Evolutionary conservation across 1,140 invertebrate genomes (phyloP).

Genomic region (Drosophila nigromelanica): DNA sequence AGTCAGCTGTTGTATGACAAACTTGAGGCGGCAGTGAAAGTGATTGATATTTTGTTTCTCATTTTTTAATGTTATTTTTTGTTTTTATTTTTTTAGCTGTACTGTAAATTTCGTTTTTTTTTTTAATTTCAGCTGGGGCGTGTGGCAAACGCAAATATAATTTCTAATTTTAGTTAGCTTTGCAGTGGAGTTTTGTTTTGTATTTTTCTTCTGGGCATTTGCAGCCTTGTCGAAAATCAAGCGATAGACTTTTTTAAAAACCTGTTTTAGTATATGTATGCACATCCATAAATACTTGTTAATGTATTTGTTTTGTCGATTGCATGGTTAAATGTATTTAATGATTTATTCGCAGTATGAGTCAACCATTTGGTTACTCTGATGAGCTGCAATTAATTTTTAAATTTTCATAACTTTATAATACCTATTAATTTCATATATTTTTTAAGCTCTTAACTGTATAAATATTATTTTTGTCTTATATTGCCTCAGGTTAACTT

Average conservation of each 20-base stretch:
- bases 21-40: conserved; percentile 64
- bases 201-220: conserved; percentile 13
- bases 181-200: conserved; percentile 11
- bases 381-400: too few relatives aligned
- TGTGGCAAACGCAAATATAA: conserved; percentile 47
- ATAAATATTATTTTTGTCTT: too few relatives aligned
- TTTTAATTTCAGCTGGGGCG: conserved; percentile 9
- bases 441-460: too few relatives aligned
- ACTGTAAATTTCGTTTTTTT: conserved; percentile 68
- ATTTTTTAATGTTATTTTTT: conserved; percentile 7
- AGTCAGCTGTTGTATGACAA: conserved; percentile 58
- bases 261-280: conserved; percentile 24
- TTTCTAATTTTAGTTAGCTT: conserved; percentile 49
- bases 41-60: conserved; percentile 77
- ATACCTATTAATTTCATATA: too few relatives aligned
- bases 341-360: not conserved
- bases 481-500: too few relatives aligned
- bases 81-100: conserved; percentile 24
- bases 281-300: conserved; percentile 26
- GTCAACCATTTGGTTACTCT: not conserved
- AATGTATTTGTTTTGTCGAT: conserved; percentile 7
- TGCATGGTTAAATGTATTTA: conserved; percentile 17
- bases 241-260: conserved; percentile 18
- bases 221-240: conserved; percentile 21
- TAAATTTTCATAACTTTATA: too few relatives aligned